Base-by-base conservation (phyloP, 2,888 invertebrate species). In the Cheilosia vulpina region DNA sequence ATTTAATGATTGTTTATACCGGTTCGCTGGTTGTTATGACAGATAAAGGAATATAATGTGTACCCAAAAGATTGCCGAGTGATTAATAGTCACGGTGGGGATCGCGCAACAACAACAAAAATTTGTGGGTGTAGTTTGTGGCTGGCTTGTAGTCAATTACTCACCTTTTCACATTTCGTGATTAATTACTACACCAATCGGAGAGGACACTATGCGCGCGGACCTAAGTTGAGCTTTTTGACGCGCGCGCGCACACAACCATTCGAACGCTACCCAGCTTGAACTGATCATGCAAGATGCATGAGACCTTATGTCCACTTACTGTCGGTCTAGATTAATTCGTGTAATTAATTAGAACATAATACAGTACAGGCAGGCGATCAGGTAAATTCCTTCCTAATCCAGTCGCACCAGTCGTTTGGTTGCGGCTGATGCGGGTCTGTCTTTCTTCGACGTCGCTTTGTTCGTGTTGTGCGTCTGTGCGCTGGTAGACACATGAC, bases 271-370 rank as follows among this genome's bases (percentile, higher is more conserved):
- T 78, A 63, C 47, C 50, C 62, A 66, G 65, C 50, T 71, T 53
- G 57, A 2, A 19, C n/a, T 24, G 38, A 38, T 13, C 66, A 60
- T 60, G 60, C 82, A 84, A 69, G 79, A 71, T 85, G 85, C 85
- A 81, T 81, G 85, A 85, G 76, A 85, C 81, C 81, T 85, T 85
- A 72, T 81, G 85, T 85, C 85, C 85, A 85, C 85, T 85, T 85
- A 85, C 80, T 85, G 85, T 85, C 85, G 81, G 77, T 85, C 76
- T 72, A 85, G 85, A 85, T 85, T 85, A 85, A 85, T 85, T 85
- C 24, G 81, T 85, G 76, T 76, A 85, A 85, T 85, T 85, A 85
- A 85, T 85, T 85, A 85, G 85, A 85, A 85, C 85, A 85, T 81
- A 85, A 85, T 81, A 55, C 71, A 81, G 66, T 80, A 57, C 81